Evolutionary conservation across 1,140 invertebrate species (phyloP).

Genomic region (Cepaea nemoralis): DNA sequence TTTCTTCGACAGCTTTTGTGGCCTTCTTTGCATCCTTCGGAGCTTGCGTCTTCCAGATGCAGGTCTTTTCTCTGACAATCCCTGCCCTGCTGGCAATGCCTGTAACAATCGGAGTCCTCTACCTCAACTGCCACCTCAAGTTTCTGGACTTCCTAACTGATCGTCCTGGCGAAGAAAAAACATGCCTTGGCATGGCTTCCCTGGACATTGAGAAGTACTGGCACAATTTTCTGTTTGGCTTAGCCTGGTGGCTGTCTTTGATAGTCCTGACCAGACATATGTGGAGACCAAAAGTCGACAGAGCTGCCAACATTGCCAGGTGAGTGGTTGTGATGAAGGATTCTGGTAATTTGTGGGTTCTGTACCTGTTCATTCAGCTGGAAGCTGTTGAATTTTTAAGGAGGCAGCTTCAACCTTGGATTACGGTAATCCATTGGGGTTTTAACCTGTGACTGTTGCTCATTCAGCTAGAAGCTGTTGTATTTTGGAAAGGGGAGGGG

Average conservation of each 20-base stretch:
- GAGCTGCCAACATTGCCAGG: constrained; percentile 94
- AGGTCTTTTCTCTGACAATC: constrained; percentile 52
- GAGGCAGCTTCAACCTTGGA: too few relatives aligned
- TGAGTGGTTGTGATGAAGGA: too few relatives aligned
- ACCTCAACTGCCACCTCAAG: not conserved
- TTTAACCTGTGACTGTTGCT: too few relatives aligned
- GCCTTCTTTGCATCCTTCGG: constrained; percentile 56
- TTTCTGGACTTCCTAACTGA: not conserved
- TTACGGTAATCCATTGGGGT: too few relatives aligned
- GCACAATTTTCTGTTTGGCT: constrained; percentile 36
- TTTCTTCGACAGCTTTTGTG: constrained; percentile 42
- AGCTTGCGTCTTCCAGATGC: constrained; percentile 64
- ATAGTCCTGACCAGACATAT: constrained; percentile 97
- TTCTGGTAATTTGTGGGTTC: too few relatives aligned
- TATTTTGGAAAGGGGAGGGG: too few relatives aligned
- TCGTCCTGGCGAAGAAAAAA: not conserved
- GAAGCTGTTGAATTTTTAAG: too few relatives aligned
- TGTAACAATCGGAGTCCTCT: constrained; percentile 43
- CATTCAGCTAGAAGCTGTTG: too few relatives aligned
- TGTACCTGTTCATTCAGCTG: too few relatives aligned
- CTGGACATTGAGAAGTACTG: not conserved
- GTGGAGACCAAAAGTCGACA: constrained; percentile 96
- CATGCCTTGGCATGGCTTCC: not conserved
- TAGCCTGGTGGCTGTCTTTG: constrained; percentile 81
- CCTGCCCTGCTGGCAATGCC: constrained; percentile 59